These are phyloP conservation scores for Drosophila austrosaltans DNA, from an alignment of 2,888 invertebrate species.

Conservation along the genomic window DNA sequence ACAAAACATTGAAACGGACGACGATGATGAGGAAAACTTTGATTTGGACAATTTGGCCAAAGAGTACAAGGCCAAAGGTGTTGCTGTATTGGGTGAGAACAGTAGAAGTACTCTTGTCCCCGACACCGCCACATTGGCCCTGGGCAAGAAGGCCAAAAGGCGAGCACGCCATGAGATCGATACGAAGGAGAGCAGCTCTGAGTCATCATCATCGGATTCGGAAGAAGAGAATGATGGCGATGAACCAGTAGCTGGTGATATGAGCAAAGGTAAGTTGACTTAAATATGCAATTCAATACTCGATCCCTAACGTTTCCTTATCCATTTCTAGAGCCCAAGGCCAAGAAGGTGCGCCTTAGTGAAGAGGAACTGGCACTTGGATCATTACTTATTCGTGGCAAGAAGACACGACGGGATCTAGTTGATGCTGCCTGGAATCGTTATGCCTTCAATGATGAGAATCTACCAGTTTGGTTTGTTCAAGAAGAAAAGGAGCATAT, in stretches of 20 bases:
- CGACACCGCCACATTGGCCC: conserved; percentile 25
- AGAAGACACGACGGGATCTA: conserved; percentile 94
- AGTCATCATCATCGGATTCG: conserved; percentile 72
- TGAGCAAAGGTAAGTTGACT: conserved; percentile 62
- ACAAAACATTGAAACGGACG: conserved; percentile 91
- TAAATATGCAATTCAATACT: neutral
- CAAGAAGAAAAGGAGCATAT: conserved; percentile 97
- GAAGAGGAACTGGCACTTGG: conserved; percentile 96
- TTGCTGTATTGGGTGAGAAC: conserved; percentile 80
- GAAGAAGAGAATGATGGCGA: conserved; percentile 63
- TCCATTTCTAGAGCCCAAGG: conserved; percentile 55
- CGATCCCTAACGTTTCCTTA: neutral
- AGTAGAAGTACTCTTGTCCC: conserved; percentile 24
- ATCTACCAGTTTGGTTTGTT: conserved; percentile 97
- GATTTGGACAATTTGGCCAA: conserved; percentile 92
- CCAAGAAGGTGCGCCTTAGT: conserved; percentile 88
- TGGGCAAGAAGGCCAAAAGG: conserved; percentile 82
- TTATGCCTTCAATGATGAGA: conserved; percentile 95
- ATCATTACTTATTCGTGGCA: conserved; percentile 94
- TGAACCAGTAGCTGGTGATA: conserved; percentile 49
- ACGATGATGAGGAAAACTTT: conserved; percentile 94
- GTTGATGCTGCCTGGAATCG: conserved; percentile 96
- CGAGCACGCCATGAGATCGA: conserved; percentile 75
- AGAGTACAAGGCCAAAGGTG: conserved; percentile 89
- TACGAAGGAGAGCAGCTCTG: conserved; percentile 62